Evolutionary conservation across 2,888 invertebrate genomes (phyloP), one percentile per base, ranked within the genome.

Genomic region (Diaphora mendica): DNA sequence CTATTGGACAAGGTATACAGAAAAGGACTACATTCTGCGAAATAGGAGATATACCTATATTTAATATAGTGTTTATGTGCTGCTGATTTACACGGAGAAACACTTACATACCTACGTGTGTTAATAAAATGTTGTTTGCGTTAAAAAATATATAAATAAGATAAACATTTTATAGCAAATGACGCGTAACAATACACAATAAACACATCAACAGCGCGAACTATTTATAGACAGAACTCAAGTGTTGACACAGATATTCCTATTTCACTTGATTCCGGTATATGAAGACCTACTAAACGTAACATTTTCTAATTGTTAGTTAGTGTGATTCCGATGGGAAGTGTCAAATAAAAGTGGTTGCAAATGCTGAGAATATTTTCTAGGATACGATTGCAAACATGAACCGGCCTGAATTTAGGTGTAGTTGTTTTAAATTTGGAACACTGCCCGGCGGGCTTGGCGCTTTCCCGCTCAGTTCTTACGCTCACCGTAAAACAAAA

Each of bases 401-500:
- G 85, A 83, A 91, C 87, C 83, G 86, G 77, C 78, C 86, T 90
- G 91, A 91, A 91, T 89, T 87, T 92, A 91, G 91, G 89, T 90
- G 90, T 91, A 88, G 90, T 89, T 90, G 94, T 91, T 93, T 92
- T 93, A 93, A 91, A 90, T 92, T 95, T 95, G 95, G 95, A 94
- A 87, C 93, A 74, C 76, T 90, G 95, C 95, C 95, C 94, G 91
- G 91, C 87, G 85, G 83, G 90, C 86, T 91, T 88, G 89, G 90
- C 92, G 90, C 86, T 89, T 88, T 86, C 81, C 85, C 84, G 87
- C 86, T 87, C 91, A 91, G 92, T 93, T 86, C 86, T 83, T 84
- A 83, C 88, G 86, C 86, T 87, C 85, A 83, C 85, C 83, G 88
- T 90, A 89, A 88, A 86, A 85, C 83, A 83, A 88, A 91, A 89